Base-by-base conservation (phyloP, 2,797 vertebrate species). In the Podarcis siculus region DNA sequence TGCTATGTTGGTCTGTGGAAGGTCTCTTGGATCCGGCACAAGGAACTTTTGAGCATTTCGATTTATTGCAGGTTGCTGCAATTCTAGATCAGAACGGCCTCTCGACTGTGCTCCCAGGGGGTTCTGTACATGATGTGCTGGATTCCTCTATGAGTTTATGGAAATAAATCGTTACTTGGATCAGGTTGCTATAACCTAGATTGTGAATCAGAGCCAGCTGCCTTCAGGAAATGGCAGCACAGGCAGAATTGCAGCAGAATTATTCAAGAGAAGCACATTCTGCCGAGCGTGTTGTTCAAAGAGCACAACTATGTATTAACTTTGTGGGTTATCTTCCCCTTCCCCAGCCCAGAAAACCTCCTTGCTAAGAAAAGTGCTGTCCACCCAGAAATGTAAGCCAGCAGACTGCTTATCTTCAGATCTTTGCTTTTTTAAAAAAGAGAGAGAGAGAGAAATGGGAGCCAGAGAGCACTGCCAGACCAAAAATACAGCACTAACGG, bases 21-120 rank as follows among this genome's bases (percentile, higher is more conserved):
- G 90, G 88, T 93, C 93, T 92, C 93, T 93, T 93, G 91, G 89
- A 89, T 37, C 7, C 4, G 27, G 4, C 85, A 88, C 13, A 85
- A 72, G 89, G 81, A 86, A 90, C 67, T 87, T 88, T 91, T 71
- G 91, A 89, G 7, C 12, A 7, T 89, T 90, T 90, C 3, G 58
- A 83, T 27, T 87, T 88, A 82, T 69, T 42, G 39, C 30, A 58
- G 82, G 21, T 79, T 82, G 42, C 45, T 82, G 78, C 45, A 83
- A 77, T 19, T 55, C 32, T 76, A 67, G 66, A 76, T 32, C 90
- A 25, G 87, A 91, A 87, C 71, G 85, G 61, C 45, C 89, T 86
- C 45, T 78, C 13, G 8, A 76, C 5, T 82, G 49, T 55, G 75
- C 81, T 81, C 83, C 86, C 32, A 27, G 32, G 37, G 55, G 35